Percentiles rank a stretch among this genome's conserved stretches.
Conservation (phyloP, 2,113 vertebrate species). For the Chaetops frenatus region DNA sequence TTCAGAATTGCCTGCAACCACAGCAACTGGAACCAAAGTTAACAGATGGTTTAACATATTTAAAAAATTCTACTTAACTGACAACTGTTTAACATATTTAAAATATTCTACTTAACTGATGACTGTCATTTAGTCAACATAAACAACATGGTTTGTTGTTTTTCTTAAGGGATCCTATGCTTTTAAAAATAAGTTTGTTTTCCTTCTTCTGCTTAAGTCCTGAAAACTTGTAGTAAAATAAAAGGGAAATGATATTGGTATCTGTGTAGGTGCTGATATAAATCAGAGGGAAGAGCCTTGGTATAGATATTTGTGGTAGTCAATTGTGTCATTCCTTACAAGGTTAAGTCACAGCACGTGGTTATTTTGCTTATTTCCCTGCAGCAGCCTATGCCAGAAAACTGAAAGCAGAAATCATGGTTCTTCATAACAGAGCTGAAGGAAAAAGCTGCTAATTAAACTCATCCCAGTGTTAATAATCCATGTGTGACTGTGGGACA, state of each 20-base stretch:
- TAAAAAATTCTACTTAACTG: background rate
- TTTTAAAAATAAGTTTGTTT: background rate
- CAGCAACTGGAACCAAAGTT: background rate
- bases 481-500: background rate
- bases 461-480: background rate
- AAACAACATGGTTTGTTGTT: background rate
- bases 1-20: background rate
- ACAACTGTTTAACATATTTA: background rate
- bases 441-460: background rate
- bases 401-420: background rate
- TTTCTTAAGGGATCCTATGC: background rate
- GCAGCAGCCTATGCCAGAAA: background rate
- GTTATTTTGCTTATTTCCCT: background rate
- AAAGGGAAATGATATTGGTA: background rate
- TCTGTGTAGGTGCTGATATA: background rate
- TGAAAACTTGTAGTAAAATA: background rate
- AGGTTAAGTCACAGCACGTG: background rate
- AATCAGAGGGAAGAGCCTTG: background rate
- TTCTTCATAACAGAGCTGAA: background rate
- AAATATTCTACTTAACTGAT: background rate
- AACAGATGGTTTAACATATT: background rate
- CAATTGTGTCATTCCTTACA: background rate
- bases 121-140: background rate
- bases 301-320: background rate
- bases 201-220: background rate